These are phyloP conservation scores for Psittacula derbiana DNA, from an alignment of 2,797 vertebrate genomes.

Conservation along the genomic window DNA sequence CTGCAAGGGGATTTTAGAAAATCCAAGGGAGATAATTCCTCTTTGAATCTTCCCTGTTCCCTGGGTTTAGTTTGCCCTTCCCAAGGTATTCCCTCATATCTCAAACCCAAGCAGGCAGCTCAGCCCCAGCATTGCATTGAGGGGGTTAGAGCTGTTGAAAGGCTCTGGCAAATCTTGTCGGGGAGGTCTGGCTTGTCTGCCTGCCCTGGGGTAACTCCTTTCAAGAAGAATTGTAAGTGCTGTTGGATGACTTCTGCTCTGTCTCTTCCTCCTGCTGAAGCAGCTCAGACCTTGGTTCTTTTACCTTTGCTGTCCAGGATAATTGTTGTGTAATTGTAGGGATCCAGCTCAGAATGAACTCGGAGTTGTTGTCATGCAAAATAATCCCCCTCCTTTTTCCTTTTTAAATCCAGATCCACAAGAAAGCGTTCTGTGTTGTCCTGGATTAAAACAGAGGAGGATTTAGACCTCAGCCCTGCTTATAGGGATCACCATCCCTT, in stretches of 20 bases:
- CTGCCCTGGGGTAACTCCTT: neutral
- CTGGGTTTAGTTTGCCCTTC: neutral
- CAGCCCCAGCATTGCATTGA: neutral
- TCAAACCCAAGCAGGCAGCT: neutral
- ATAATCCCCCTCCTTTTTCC: neutral
- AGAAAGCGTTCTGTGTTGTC: constrained; percentile 70
- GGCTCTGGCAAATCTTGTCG: neutral
- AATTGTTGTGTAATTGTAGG: neutral
- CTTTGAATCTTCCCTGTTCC: neutral
- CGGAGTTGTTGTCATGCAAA: constrained; percentile 54
- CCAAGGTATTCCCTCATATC: neutral
- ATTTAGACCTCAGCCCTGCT: constrained; percentile 68
- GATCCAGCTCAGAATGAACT: neutral
- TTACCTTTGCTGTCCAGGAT: neutral
- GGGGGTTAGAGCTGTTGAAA: neutral
- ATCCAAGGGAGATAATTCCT: neutral
- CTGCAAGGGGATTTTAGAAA: neutral
- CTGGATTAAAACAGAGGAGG: constrained; percentile 76
- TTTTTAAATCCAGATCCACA: constrained; percentile 50
- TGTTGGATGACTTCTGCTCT: neutral
- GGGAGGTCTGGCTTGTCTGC: neutral
- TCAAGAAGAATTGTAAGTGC: neutral
- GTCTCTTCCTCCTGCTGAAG: neutral
- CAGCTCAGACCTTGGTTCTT: neutral
- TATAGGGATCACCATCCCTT: constrained; percentile 69